phyloP scores from a whole-genome alignment of 2,888 invertebrate genomes.

The Tetramorium bicarinatum region DNA sequence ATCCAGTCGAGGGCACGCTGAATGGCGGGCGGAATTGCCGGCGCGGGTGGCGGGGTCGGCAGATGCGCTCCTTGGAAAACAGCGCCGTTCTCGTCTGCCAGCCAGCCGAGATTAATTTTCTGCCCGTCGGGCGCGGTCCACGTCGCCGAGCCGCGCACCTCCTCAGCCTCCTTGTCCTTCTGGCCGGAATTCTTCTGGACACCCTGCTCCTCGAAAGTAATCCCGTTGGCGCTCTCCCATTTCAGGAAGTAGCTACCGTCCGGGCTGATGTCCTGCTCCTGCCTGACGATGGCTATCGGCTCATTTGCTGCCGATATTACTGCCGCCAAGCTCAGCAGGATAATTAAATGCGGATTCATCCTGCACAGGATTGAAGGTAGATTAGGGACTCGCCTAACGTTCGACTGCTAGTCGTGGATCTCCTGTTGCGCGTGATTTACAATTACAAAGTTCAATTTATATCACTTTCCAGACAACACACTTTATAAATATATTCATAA shows the following conservation, averaged over 20 bases:
- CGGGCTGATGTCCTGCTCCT: slow-evolving; percentile 77
- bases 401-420: background rate
- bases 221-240: slow-evolving; percentile 85
- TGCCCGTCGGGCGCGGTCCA: slow-evolving; percentile 85
- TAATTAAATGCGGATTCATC: slow-evolving; percentile 58
- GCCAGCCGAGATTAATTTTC: slow-evolving; percentile 83
- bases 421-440: background rate
- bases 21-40: slow-evolving; percentile 84
- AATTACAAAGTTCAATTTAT: background rate
- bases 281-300: slow-evolving; percentile 77
- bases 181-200: slow-evolving; percentile 81
- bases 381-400: slow-evolving; percentile 28
- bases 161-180: slow-evolving; percentile 81
- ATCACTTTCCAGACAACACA: background rate
- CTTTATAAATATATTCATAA: background rate
- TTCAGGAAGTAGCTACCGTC: slow-evolving; percentile 78
- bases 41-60: slow-evolving; percentile 84
- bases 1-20: slow-evolving; percentile 83
- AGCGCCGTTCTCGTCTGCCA: slow-evolving; percentile 86
- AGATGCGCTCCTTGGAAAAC: slow-evolving; percentile 85
- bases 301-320: slow-evolving; percentile 63
- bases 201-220: slow-evolving; percentile 84
- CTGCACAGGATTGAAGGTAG: background rate
- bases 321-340: slow-evolving; percentile 57
- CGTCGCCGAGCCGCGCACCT: slow-evolving; percentile 82